phyloP scores from a whole-genome alignment of 2,797 vertebrate species.

The Steatocranus sp. region DNA sequence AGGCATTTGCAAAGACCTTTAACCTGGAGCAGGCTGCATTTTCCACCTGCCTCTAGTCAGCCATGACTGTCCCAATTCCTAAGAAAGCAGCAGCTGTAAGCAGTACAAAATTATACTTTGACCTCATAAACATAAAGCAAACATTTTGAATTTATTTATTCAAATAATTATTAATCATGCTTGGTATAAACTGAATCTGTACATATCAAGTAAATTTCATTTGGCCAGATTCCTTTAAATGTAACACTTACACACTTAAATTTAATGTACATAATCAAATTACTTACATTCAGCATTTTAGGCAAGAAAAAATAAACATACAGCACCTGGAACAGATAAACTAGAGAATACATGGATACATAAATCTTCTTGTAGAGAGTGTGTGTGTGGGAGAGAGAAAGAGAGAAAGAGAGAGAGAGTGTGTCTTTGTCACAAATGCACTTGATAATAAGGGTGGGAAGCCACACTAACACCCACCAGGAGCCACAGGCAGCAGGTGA shows the following conservation, averaged over 20 bases:
- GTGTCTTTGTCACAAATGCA: neutral
- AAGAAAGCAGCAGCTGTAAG: neutral
- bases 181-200: neutral
- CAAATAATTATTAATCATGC: fast-evolving
- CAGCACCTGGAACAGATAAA: neutral
- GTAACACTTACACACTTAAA: neutral
- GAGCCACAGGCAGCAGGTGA: neutral
- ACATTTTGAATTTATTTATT: neutral
- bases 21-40: neutral
- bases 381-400: fast-evolving
- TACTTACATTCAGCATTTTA: neutral
- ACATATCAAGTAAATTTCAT: neutral
- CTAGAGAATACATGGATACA: neutral
- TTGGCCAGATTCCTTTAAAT: neutral
- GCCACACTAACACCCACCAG: neutral
- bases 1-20: neutral
- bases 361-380: neutral
- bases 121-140: neutral
- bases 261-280: neutral
- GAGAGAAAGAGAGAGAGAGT: fast-evolving
- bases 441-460: neutral
- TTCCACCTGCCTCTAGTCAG: neutral
- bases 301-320: neutral
- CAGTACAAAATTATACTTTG: neutral
- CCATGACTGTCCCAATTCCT: neutral